A percentile compares a stretch with the other conserved stretches of the same genome.
phyloP scores from a whole-genome alignment of 2,797 vertebrate genomes.

The Gephyroberyx darwinii region DNA sequence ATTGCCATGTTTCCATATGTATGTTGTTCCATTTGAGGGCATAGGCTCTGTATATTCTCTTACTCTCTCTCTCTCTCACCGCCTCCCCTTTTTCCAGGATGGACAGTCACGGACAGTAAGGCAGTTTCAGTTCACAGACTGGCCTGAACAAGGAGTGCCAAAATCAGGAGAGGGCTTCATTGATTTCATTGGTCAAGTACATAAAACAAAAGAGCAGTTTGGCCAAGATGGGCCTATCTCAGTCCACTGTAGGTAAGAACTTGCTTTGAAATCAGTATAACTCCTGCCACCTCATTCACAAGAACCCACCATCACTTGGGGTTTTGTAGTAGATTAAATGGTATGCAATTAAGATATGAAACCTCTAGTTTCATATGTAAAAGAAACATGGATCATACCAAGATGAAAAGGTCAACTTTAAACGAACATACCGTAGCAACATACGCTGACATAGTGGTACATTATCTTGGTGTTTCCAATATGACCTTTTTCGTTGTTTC shows the following conservation, averaged over 20 bases:
- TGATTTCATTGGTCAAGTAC: constrained; percentile 99
- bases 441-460: neutral
- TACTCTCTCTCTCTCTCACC: neutral
- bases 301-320: neutral
- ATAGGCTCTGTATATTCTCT: neutral
- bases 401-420: neutral
- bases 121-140: constrained; percentile 99
- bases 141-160: constrained; percentile 99
- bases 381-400: neutral
- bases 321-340: neutral
- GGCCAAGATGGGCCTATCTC: constrained; percentile 99
- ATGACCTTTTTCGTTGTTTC: constrained; percentile 5
- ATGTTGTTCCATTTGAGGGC: constrained; percentile 7
- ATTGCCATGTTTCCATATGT: constrained; percentile 16
- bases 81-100: constrained; percentile 83
- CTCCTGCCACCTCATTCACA: neutral
- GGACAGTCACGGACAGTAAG: constrained; percentile 98
- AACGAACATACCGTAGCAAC: neutral
- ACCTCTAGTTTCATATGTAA: too few relatives aligned
- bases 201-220: constrained; percentile 99
- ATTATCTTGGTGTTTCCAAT: neutral
- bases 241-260: constrained; percentile 96
- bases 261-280: neutral
- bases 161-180: constrained; percentile 99
- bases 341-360: neutral